phyloP scores from a whole-genome alignment of 1,140 invertebrate genomes.

The Hylyphantes graminicola region DNA sequence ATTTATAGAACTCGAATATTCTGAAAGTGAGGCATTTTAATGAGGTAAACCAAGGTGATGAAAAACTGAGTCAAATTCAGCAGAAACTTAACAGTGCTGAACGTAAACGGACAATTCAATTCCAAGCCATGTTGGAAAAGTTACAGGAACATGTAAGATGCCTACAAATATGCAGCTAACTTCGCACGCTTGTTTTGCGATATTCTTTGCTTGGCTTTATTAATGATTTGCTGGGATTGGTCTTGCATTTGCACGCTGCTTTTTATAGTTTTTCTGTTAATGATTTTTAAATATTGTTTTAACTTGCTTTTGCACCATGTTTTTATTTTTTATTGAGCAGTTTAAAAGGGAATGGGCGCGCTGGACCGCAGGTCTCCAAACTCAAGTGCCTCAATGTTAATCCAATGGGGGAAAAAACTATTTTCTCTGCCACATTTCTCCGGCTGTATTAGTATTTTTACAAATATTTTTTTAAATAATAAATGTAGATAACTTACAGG shows the following conservation, averaged over 20 bases:
- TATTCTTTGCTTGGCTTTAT: constrained; percentile 6
- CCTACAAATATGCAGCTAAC: constrained; percentile 11
- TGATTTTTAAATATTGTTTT: constrained; percentile 32
- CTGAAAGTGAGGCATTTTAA: constrained; percentile 54
- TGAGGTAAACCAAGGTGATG: constrained; percentile 68
- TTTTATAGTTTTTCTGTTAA: neutral
- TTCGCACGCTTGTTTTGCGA: constrained; percentile 16
- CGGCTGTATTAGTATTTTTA: too few relatives aligned
- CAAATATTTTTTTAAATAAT: too few relatives aligned
- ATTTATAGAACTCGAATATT: constrained; percentile 44
- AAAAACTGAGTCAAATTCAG: constrained; percentile 76
- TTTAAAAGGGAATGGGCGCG: too few relatives aligned
- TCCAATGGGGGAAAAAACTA: too few relatives aligned
- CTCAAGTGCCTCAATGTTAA: too few relatives aligned
- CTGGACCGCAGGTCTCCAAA: too few relatives aligned
- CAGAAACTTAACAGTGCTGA: constrained; percentile 80
- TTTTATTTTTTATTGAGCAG: constrained; percentile 52
- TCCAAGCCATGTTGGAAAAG: constrained; percentile 82
- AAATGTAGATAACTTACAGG: too few relatives aligned
- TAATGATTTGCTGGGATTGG: neutral
- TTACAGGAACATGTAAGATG: constrained; percentile 82
- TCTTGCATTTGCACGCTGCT: neutral
- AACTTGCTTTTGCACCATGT: constrained; percentile 53
- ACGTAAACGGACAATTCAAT: constrained; percentile 81
- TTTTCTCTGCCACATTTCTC: too few relatives aligned